Conservation (phyloP, 2,888 invertebrate species). For the Bugula neritina region DNA sequence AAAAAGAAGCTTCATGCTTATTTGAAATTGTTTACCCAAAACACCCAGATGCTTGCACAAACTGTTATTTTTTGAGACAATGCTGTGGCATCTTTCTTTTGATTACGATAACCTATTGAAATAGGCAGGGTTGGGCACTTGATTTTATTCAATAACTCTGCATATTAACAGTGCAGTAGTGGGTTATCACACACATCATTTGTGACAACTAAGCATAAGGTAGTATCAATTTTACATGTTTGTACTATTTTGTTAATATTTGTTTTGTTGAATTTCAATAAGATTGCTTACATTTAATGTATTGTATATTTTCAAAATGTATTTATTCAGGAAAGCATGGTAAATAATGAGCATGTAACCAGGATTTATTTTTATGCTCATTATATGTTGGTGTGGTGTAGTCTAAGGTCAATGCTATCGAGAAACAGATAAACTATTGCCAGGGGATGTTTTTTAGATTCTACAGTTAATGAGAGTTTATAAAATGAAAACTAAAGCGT, state of each 20-base stretch:
- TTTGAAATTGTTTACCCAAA: constrained; percentile 26
- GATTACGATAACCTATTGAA: constrained; percentile 2
- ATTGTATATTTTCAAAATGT: too few species aligned
- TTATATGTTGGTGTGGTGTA: too few species aligned
- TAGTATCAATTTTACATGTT: too few species aligned
- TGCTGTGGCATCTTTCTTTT: constrained; percentile 25
- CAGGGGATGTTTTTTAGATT: background rate
- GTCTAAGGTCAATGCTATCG: too few species aligned
- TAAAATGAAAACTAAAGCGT: background rate
- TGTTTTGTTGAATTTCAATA: too few species aligned
- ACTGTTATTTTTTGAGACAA: constrained; percentile 26
- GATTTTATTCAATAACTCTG: background rate
- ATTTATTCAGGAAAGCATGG: too few species aligned
- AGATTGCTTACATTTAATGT: too few species aligned
- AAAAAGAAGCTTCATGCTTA: constrained; percentile 25
- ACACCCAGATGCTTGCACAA: background rate
- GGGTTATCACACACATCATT: too few species aligned
- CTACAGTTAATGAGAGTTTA: constrained; percentile 14
- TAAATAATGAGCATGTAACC: too few species aligned
- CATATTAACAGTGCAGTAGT: background rate
- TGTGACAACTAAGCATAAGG: too few species aligned
- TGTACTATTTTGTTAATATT: too few species aligned
- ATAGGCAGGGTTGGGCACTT: background rate
- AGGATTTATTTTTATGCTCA: too few species aligned
- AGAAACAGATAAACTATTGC: constrained; percentile 16